A percentile compares a stretch with the other conserved stretches of the same genome.
phyloP scores from a whole-genome alignment of 1,140 invertebrate genomes.

The Drosophila bipectinata region DNA sequence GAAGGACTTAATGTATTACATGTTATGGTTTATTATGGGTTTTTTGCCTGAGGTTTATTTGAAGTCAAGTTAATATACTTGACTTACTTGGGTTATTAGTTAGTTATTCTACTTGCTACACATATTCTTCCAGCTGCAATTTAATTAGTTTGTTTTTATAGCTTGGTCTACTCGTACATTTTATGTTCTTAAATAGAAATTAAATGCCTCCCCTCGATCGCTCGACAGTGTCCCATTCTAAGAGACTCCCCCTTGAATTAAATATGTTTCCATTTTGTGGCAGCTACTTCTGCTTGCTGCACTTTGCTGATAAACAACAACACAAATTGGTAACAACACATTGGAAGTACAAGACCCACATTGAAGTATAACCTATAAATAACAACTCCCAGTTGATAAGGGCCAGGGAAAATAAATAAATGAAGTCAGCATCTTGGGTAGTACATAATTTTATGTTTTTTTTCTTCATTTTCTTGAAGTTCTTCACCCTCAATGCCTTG shows the following conservation, averaged over 20 bases:
- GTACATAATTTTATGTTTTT: conserved; percentile 68
- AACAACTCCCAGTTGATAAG: conserved; percentile 70
- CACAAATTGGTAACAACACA: conserved; percentile 63
- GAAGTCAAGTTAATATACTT: neutral
- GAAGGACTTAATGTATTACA: neutral
- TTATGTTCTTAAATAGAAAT: neutral
- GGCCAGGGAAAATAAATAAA: conserved; percentile 58
- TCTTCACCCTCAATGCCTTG: conserved; percentile 28
- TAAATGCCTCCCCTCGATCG: neutral
- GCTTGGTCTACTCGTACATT: neutral
- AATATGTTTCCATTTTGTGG: conserved; percentile 12
- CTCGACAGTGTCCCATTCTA: neutral
- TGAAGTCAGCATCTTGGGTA: conserved; percentile 77
- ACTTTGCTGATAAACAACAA: conserved; percentile 74
- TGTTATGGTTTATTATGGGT: neutral
- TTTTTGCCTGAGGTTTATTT: neutral
- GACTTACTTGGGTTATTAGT: too few species aligned
- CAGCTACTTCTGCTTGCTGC: conserved; percentile 39
- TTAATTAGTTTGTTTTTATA: neutral
- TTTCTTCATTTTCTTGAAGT: conserved; percentile 33
- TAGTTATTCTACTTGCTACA: too few species aligned
- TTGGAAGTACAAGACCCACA: conserved; percentile 27
- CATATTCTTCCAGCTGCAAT: too few species aligned
- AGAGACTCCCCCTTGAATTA: neutral
- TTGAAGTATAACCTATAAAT: conserved; percentile 65